Conservation (phyloP, 2,113 vertebrate genomes). For the Oncorhynchus keta region DNA sequence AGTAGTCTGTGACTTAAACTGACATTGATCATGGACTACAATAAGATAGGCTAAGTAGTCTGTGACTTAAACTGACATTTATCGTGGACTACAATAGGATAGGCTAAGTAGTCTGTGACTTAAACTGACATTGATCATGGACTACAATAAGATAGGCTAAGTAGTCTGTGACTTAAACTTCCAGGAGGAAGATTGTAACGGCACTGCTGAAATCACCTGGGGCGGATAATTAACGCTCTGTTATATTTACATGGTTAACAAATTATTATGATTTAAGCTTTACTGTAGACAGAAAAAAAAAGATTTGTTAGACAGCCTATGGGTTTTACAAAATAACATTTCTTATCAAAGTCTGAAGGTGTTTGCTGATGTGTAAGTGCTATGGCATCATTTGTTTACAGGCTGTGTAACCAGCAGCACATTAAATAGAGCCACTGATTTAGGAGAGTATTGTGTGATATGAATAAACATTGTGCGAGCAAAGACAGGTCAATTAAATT, state of each 20-base stretch:
- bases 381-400: slow-evolving; percentile 48
- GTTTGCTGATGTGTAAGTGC: slow-evolving; percentile 38
- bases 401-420: slow-evolving; percentile 45
- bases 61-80: background rate
- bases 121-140: too few relatives aligned
- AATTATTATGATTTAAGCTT: slow-evolving; percentile 27
- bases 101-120: too few relatives aligned
- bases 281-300: slow-evolving; percentile 11
- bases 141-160: too few relatives aligned
- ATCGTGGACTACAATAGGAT: too few relatives aligned
- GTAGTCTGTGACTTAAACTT: background rate
- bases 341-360: slow-evolving; percentile 46
- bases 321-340: slow-evolving; percentile 12
- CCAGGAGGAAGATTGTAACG: background rate
- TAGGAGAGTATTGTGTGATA: slow-evolving; percentile 46
- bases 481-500: slow-evolving; percentile 53
- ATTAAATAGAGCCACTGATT: slow-evolving; percentile 46
- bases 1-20: too few relatives aligned
- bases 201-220: background rate
- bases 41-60: too few relatives aligned
- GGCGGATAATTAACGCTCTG: slow-evolving; percentile 37
- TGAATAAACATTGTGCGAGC: slow-evolving; percentile 65
- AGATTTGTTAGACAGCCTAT: background rate
- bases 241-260: slow-evolving; percentile 20
- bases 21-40: too few relatives aligned